Conservation (phyloP, 2,888 invertebrate genomes). For the Rhagonycha fulva region DNA sequence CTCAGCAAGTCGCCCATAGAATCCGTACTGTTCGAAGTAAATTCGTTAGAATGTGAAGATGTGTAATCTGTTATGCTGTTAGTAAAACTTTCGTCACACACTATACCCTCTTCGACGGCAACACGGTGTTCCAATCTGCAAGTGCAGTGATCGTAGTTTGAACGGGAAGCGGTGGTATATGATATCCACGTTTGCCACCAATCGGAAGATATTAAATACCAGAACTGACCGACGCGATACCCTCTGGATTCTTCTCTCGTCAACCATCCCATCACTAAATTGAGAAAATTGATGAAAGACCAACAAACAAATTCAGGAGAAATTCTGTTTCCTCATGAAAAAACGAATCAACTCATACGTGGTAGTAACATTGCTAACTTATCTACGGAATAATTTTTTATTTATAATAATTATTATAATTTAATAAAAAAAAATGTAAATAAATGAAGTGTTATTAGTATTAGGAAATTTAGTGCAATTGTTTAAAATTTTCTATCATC, state of each 20-base stretch:
- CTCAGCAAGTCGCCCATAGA: slow-evolving; percentile 68
- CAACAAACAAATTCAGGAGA: neutral
- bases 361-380: no score
- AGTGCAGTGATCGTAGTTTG: slow-evolving; percentile 53
- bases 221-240: slow-evolving; percentile 80
- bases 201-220: slow-evolving; percentile 83
- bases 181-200: slow-evolving; percentile 87
- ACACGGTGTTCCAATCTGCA: slow-evolving; percentile 52
- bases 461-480: no score
- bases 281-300: neutral
- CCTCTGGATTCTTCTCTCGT: slow-evolving; percentile 77
- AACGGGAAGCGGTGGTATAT: slow-evolving; percentile 61
- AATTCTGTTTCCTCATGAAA: neutral
- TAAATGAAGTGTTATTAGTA: no score
- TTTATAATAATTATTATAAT: no score
- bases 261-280: slow-evolving; percentile 78
- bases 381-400: no score
- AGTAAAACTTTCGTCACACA: slow-evolving; percentile 73
- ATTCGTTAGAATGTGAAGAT: slow-evolving; percentile 50
- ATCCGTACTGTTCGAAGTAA: slow-evolving; percentile 58
- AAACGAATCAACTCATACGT: no score
- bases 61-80: slow-evolving; percentile 55
- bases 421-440: no score
- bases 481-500: no score
- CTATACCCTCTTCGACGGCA: slow-evolving; percentile 65